Conservation (phyloP, 1,140 invertebrate species). For the Onthophagus taurus region DNA sequence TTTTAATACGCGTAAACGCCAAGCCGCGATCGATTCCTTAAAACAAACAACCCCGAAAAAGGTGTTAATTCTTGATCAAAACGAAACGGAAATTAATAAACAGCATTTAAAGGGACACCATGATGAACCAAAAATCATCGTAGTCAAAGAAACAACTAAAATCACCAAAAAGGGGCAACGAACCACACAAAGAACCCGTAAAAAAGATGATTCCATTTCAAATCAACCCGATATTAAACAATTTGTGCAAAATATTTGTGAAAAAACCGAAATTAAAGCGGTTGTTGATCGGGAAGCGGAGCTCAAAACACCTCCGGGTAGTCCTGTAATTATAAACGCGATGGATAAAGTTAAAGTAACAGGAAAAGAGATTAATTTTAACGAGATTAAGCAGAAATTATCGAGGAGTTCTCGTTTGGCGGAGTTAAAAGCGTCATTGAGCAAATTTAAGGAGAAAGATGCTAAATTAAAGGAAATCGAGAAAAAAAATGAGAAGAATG, state of each 20-base stretch:
- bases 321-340: constrained; percentile 36
- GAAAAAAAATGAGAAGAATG: constrained; percentile 29
- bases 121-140: too few species aligned
- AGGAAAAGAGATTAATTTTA: constrained; percentile 49
- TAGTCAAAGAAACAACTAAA: too few species aligned
- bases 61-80: constrained; percentile 37
- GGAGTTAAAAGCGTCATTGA: constrained; percentile 54
- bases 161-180: too few species aligned
- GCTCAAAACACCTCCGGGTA: constrained; percentile 25
- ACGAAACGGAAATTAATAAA: too few species aligned
- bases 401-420: constrained; percentile 51
- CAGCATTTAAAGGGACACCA: too few species aligned
- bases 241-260: too few species aligned
- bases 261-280: not conserved
- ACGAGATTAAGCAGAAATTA: constrained; percentile 56
- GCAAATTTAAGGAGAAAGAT: constrained; percentile 46
- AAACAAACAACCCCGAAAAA: constrained; percentile 48
- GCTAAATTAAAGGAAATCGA: constrained; percentile 42
- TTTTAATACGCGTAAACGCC: constrained; percentile 59
- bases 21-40: constrained; percentile 54
- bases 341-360: constrained; percentile 35
- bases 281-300: constrained; percentile 4
- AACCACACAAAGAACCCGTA: too few species aligned
- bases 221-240: too few species aligned
- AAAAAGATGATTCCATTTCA: too few species aligned